Evolutionary conservation across 2,888 invertebrate genomes (phyloP), one percentile per base, ranked within the genome.

Genomic region (Belgica antarctica): DNA sequence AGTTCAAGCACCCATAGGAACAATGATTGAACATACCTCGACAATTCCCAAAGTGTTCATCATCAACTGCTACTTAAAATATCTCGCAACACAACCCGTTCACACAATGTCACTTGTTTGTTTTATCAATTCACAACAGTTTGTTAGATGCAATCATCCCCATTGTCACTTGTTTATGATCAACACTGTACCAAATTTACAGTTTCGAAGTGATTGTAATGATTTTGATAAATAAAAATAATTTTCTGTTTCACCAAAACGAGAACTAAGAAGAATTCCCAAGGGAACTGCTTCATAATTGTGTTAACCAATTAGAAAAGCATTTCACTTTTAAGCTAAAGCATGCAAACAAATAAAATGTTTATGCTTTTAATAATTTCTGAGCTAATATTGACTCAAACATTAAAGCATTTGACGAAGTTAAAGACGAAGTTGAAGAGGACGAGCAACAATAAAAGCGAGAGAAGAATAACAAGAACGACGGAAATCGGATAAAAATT

Each of bases 401-500:
- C 41, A 41, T 41, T 41, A 41, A 41, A 41, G 15, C 41, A 15
- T 41, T 41, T 41, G 41, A 41, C 12, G n/a, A n/a, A 8, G 34
- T 10, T 8, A 8, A 34, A 34, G 10, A 8, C 7, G 10, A 34
- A 34, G 10, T 8, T 8, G 10, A 34, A 8, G 10, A 8, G 7
- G 34, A 34, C 34, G 10, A 8, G 10, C 7, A 52, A 15, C 52
- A n/a, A 22, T 52, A 5, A 3, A 22, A 8, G 52, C 24, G 24
- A 8, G 52, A 52, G 17, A 52, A 24, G 24, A 22, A 10, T 52
- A 15, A 52, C 17, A 24, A 19, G 3, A 22, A 22, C 17, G 19
- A 52, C 22, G 41, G 15, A 31, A 41, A 41, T 41, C 41, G 41
- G 41, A 41, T 41, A 15, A 41, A 52, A n/a, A 52, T 52, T 17